phyloP scores from a whole-genome alignment of 2,797 vertebrate species.

The Channallabes apus region DNA sequence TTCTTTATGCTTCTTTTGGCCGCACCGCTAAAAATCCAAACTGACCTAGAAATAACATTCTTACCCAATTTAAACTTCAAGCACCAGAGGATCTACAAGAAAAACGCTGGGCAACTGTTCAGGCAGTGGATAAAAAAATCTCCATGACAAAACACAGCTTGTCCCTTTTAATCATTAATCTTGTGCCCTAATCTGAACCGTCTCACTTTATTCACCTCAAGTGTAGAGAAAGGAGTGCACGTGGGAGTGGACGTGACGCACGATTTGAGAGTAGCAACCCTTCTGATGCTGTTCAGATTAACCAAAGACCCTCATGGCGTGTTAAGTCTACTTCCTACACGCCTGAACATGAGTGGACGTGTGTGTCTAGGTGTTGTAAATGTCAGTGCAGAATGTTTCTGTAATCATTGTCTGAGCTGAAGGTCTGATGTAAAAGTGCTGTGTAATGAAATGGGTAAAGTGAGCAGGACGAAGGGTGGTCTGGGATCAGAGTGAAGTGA shows the following conservation, averaged over 20 bases:
- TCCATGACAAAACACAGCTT: neutral
- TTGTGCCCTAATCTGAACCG: neutral
- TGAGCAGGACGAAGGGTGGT: neutral
- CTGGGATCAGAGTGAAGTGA: neutral
- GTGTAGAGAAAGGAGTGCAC: neutral
- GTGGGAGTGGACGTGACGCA: neutral
- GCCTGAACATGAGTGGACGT: slow-evolving; percentile 1
- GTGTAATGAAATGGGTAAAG: neutral
- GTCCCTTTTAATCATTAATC: neutral
- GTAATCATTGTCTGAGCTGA: neutral
- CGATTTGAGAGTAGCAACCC: neutral
- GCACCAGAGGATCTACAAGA: slow-evolving; percentile 17
- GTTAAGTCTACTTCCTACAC: slow-evolving; percentile 4
- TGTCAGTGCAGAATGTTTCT: neutral
- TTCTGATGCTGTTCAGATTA: neutral
- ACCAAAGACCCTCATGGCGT: neutral
- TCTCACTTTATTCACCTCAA: neutral
- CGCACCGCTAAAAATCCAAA: neutral
- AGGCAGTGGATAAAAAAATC: neutral
- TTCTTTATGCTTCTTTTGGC: slow-evolving; percentile 39
- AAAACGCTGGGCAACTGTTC: neutral
- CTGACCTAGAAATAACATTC: slow-evolving; percentile 39
- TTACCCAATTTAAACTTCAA: slow-evolving; percentile 13
- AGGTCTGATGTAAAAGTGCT: neutral
- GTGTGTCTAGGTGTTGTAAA: neutral